phyloP scores from a whole-genome alignment of 2,797 vertebrate genomes.

The Cirrhinus molitorella region DNA sequence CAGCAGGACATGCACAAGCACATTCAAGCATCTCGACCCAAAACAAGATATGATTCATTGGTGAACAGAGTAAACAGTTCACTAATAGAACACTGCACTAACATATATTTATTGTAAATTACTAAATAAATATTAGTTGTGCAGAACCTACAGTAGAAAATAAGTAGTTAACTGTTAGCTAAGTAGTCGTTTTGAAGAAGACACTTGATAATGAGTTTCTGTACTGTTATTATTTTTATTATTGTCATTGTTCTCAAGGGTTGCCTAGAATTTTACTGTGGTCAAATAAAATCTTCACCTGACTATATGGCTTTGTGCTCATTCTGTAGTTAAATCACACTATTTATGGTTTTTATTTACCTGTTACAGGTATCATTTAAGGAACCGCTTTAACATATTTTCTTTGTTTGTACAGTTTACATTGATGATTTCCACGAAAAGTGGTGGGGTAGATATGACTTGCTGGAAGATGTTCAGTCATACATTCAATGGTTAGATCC shows the following conservation, averaged over 20 bases:
- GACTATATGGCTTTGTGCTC: slow-evolving; percentile 73
- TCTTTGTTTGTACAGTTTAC: slow-evolving; percentile 70
- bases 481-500: slow-evolving; percentile 93
- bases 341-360: neutral
- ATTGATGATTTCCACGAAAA: slow-evolving; percentile 78
- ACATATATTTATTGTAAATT: no score
- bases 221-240: neutral
- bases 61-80: no score
- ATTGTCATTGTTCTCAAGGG: neutral
- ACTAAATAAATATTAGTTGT: no score
- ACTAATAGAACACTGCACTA: no score
- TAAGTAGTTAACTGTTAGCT: no score
- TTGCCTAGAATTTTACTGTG: slow-evolving; percentile 84
- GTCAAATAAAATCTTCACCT: slow-evolving; percentile 74
- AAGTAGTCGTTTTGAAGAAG: no score
- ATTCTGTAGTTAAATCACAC: neutral
- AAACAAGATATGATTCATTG: no score
- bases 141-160: no score
- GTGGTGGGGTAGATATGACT: slow-evolving; percentile 77
- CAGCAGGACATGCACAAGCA: no score
- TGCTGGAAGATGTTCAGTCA: slow-evolving; percentile 85
- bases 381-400: neutral
- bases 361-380: neutral
- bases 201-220: neutral
- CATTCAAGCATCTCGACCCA: no score